These are phyloP conservation scores for Callorhinus ursinus DNA, from an alignment of 2,113 vertebrate genomes.

Conservation along the genomic window DNA sequence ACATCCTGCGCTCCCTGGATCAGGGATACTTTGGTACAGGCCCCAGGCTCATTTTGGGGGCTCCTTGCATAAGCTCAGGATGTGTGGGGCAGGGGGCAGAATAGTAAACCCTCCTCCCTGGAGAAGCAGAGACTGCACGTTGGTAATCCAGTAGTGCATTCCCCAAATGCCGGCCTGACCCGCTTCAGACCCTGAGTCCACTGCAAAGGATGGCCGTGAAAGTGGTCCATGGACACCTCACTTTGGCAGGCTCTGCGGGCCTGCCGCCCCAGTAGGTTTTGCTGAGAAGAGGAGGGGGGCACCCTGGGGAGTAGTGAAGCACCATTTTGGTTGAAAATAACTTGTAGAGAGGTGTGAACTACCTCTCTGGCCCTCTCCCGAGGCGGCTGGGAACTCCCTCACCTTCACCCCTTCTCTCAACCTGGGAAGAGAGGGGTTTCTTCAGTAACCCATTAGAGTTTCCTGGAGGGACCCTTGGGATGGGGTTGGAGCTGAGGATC, in stretches of 20 bases:
- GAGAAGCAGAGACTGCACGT: neutral
- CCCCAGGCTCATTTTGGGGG: neutral
- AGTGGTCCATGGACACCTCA: neutral
- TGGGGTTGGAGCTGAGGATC: neutral
- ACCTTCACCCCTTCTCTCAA: neutral
- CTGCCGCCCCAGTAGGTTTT: neutral
- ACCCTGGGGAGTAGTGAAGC: neutral
- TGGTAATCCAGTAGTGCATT: neutral
- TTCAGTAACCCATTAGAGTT: neutral
- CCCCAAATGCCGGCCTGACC: neutral
- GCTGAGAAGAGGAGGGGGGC: neutral
- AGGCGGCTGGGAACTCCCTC: neutral
- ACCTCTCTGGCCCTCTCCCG: neutral
- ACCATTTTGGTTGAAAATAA: neutral
- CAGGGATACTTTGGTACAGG: neutral
- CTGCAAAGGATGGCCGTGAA: neutral
- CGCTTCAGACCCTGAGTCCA: neutral
- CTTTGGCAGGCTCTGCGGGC: neutral
- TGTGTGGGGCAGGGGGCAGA: neutral
- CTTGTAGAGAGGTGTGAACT: neutral
- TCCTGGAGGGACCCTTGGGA: rapidly evolving
- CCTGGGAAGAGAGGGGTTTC: neutral
- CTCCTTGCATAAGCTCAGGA: neutral
- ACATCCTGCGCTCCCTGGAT: neutral
- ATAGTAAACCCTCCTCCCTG: neutral